phyloP scores from a whole-genome alignment of 2,888 invertebrate genomes.

The Noctuana brunneofusca region DNA sequence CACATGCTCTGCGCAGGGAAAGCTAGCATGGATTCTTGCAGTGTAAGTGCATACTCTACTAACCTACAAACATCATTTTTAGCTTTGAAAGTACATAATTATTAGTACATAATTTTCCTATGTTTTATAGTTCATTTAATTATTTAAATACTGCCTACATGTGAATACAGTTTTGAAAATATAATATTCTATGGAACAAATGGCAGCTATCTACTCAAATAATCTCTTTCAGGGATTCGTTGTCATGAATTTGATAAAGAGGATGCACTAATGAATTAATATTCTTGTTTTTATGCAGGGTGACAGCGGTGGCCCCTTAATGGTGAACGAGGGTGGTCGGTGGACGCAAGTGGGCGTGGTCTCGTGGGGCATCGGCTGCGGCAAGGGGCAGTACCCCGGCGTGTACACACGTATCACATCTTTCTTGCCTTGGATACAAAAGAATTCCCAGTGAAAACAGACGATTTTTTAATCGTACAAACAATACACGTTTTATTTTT shows the following conservation, averaged over 20 bases:
- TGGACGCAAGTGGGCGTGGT: constrained; percentile 95
- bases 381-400: constrained; percentile 95
- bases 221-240: too few relatives aligned
- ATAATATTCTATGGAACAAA: too few relatives aligned
- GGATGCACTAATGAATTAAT: neutral
- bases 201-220: too few relatives aligned
- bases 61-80: too few relatives aligned
- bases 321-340: constrained; percentile 88
- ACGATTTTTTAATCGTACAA: constrained; percentile 1
- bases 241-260: neutral
- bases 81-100: too few relatives aligned
- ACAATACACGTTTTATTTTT: constrained; percentile 8
- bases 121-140: too few relatives aligned
- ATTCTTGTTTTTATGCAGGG: constrained; percentile 84
- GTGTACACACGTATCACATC: constrained; percentile 93
- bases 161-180: too few relatives aligned
- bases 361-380: constrained; percentile 96
- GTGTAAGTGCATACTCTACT: constrained; percentile 82
- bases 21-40: constrained; percentile 93
- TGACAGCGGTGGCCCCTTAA: constrained; percentile 94
- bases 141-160: too few relatives aligned
- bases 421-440: constrained; percentile 93
- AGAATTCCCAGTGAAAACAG: constrained; percentile 86
- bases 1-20: constrained; percentile 94
- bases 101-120: too few relatives aligned